A percentile compares a stretch with the other conserved stretches of the same genome.
Evolutionary conservation across 2,113 vertebrate species (phyloP).

Genomic region (Muntiacus reevesi): DNA sequence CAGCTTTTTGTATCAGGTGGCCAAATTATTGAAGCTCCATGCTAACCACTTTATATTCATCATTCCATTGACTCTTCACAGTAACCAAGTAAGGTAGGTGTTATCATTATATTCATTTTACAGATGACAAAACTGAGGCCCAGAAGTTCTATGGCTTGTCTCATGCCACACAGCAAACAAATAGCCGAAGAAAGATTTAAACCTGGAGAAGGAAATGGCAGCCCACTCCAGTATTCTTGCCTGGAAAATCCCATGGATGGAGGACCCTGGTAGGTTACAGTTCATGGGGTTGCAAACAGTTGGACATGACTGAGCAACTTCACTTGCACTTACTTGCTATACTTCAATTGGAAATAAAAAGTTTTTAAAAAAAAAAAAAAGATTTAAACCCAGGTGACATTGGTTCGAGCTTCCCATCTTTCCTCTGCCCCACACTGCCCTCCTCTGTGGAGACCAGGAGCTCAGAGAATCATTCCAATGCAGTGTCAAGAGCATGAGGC

Average conservation of each 20-base stretch:
- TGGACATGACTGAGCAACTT: too few relatives aligned
- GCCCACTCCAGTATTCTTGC: too few relatives aligned
- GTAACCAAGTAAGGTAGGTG: neutral
- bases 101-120: neutral
- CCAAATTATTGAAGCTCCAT: neutral
- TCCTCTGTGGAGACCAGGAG: neutral
- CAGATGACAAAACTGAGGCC: neutral
- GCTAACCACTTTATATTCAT: neutral
- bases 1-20: neutral
- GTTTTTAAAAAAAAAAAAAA: too few relatives aligned
- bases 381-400: neutral
- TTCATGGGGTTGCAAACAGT: too few relatives aligned
- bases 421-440: neutral
- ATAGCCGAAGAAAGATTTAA: neutral
- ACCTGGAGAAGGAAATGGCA: too few relatives aligned
- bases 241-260: too few relatives aligned
- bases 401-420: neutral
- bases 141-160: neutral
- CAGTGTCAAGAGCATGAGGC: neutral
- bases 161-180: neutral
- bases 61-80: neutral
- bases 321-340: too few relatives aligned
- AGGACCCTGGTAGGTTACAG: too few relatives aligned
- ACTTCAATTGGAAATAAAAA: too few relatives aligned
- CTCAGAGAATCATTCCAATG: neutral